These are phyloP conservation scores for Nematostella vectensis DNA, from an alignment of 92 coral and sea anemone genomes.

Conservation along the genomic window DNA sequence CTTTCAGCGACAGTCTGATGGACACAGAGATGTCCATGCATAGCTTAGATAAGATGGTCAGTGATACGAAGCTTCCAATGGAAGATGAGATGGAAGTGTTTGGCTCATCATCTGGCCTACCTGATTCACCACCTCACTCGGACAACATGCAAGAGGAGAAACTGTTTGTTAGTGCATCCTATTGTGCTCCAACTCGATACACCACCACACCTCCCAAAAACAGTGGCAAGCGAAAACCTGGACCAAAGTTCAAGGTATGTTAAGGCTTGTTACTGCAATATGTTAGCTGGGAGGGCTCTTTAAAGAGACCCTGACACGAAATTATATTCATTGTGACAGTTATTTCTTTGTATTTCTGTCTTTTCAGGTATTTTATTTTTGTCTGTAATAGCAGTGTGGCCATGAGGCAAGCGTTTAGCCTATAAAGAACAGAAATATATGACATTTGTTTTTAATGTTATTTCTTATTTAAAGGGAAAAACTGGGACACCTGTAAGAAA, in stretches of 20 bases:
- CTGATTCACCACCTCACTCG: constrained; percentile 50
- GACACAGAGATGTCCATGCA: constrained; percentile 51
- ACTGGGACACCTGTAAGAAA: constrained; percentile 77
- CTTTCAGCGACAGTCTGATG: constrained; percentile 50
- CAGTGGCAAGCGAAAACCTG: constrained; percentile 78
- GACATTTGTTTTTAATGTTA: no score
- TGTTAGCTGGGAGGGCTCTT: neutral
- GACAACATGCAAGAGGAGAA: constrained; percentile 22
- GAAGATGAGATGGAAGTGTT: constrained; percentile 94
- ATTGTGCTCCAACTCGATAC: constrained; percentile 6
- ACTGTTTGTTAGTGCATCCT: neutral
- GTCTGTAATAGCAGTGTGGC: no score
- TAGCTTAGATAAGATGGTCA: constrained; percentile 32
- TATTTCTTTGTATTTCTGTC: no score
- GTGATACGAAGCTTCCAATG: constrained; percentile 63
- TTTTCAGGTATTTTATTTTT: no score
- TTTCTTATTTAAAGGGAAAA: constrained; percentile 50
- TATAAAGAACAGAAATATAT: no score
- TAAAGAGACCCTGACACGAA: no score
- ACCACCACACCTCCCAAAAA: constrained; percentile 59
- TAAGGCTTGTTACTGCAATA: no score
- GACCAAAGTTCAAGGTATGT: constrained; percentile 71
- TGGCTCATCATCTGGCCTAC: constrained; percentile 35
- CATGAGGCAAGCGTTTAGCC: no score
- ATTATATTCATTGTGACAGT: no score